These are phyloP conservation scores for Siphamia tubifer DNA, from an alignment of 2,113 vertebrate genomes.

Conservation along the genomic window DNA sequence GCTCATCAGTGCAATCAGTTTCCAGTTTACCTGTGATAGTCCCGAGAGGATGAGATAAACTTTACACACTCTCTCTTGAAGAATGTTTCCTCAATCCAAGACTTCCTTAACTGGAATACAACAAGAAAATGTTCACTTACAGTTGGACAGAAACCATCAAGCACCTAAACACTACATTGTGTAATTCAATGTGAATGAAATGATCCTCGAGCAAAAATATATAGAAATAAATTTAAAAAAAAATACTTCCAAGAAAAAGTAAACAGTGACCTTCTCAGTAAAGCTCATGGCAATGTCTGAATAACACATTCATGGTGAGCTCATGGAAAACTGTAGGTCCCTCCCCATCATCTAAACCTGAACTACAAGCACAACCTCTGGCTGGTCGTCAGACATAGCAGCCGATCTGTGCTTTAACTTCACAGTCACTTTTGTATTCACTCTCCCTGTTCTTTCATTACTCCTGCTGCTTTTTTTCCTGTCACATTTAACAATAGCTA, in stretches of 20 bases:
- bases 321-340: background rate
- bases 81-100: slow-evolving; percentile 93
- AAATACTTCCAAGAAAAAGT: background rate
- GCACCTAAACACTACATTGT: background rate
- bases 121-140: slow-evolving; percentile 6
- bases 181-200: background rate
- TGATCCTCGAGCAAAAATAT: background rate
- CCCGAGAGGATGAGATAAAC: slow-evolving; percentile 86
- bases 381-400: background rate
- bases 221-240: too few relatives aligned
- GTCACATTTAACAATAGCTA: slow-evolving; percentile 52
- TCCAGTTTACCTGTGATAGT: slow-evolving; percentile 73
- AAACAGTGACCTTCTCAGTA: slow-evolving; percentile 43
- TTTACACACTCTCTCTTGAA: slow-evolving; percentile 90
- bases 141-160: background rate
- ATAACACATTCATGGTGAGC: background rate
- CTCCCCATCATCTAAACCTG: background rate
- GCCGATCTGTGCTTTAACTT: background rate
- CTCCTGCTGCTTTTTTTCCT: slow-evolving; percentile 8
- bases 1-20: background rate
- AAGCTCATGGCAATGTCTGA: slow-evolving; percentile 35
- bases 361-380: background rate
- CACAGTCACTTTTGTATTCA: background rate
- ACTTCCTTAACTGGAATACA: slow-evolving; percentile 82
- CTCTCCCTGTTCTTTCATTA: slow-evolving; percentile 1